These are phyloP conservation scores for Tetramorium alpestre DNA, from an alignment of 1,140 invertebrate genomes.

Conservation along the genomic window DNA sequence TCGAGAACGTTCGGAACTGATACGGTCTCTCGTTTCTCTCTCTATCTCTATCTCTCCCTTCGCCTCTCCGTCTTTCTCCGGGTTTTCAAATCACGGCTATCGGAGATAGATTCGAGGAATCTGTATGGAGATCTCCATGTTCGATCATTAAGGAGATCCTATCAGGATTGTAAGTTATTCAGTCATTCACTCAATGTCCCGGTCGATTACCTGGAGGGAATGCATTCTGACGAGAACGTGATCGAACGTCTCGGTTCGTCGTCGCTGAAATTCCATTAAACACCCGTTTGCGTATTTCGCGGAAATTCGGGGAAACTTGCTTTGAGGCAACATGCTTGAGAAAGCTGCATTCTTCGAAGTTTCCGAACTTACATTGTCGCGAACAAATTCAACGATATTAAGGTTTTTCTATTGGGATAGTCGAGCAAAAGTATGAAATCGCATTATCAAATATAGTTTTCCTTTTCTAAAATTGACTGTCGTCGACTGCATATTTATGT, in stretches of 20 bases:
- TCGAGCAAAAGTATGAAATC: neutral
- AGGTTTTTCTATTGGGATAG: slow-evolving; percentile 1
- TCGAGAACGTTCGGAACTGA: slow-evolving; percentile 76
- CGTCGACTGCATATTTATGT: slow-evolving; percentile 35
- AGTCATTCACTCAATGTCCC: slow-evolving; percentile 75
- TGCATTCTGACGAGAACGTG: neutral
- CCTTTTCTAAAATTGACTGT: neutral
- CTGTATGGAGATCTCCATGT: slow-evolving; percentile 80
- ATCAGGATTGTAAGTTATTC: slow-evolving; percentile 82
- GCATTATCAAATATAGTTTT: slow-evolving; percentile 19
- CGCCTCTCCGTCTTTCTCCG: slow-evolving; percentile 13
- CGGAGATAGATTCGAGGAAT: slow-evolving; percentile 57
- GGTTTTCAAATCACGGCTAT: slow-evolving; percentile 62
- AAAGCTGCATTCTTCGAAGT: neutral
- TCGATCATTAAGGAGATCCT: slow-evolving; percentile 83
- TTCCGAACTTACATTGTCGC: slow-evolving; percentile 5
- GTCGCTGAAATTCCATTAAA: slow-evolving; percentile 33
- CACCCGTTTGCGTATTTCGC: neutral
- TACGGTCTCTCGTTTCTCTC: slow-evolving; percentile 71
- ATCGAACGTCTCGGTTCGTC: slow-evolving; percentile 32
- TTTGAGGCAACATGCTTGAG: neutral
- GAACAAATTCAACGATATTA: neutral
- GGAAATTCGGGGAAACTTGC: neutral
- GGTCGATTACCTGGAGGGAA: slow-evolving; percentile 75
- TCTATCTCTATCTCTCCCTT: slow-evolving; percentile 11